Base-by-base conservation (phyloP, 2,888 invertebrate genomes). In the Cecidostiba fungosa region DNA sequence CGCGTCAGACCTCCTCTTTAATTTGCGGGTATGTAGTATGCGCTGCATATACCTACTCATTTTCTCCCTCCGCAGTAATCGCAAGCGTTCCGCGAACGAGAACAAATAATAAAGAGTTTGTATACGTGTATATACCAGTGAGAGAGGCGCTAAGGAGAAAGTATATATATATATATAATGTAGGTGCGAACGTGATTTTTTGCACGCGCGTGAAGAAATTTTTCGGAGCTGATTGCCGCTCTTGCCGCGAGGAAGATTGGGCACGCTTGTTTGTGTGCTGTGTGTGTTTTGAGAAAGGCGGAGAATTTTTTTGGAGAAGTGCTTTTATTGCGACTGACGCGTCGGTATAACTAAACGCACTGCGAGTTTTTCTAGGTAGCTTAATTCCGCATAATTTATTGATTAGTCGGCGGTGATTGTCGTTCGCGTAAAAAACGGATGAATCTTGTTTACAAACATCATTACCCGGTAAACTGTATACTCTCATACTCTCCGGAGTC, bases 1-100 rank as follows among this genome's bases (percentile, higher is more conserved):
- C 54, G 66, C 77, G 77, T 47, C 70, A 39, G 80, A 54, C 72
- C 76, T 69, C 73, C 84, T 78, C 86, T 86, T 86, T 86, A 84
- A 86, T 86, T 85, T 86, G 74, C 81, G 78, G 77, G 47, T 84
- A 50, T 70, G 1, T 26, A 12, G 23, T 14, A n/a, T 80, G 66
- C 39, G 78, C 54, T n/a, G 72, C 39, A n/a, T 29, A 29, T 43
- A 79, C 83, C 86, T 74, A 62, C 77, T 86, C 77, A 84, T 86
- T 86, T 86, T 81, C 86, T 54, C 47, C 47, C 54, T 47, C 66
- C 66, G 66, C 66, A 54, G 54, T 74, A 77, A 79, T 82, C 74
- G 47, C 26, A 16, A 73, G 14, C 78, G 76, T 86, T 82, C 84
- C 59, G 50, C 84, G 86, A 86, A 86, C 54, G 78, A 74, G 83